Evolutionary conservation across 2,888 invertebrate species (phyloP).

Genomic region (Nysson spinosus): DNA sequence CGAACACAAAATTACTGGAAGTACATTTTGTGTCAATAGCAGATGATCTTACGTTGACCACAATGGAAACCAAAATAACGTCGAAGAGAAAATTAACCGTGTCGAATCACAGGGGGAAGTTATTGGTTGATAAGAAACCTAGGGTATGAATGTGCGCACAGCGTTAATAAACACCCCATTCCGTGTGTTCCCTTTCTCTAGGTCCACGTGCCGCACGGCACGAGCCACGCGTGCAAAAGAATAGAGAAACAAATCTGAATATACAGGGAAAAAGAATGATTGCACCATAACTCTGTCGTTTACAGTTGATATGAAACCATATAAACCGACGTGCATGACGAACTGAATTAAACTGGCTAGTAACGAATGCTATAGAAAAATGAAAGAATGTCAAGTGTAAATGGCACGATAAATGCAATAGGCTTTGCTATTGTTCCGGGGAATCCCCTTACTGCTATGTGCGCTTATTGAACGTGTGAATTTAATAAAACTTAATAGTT

Average conservation of each 20-base stretch:
- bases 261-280: constrained; percentile 32
- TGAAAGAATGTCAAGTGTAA: constrained; percentile 35
- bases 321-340: constrained; percentile 29
- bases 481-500: constrained; percentile 36
- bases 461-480: background rate
- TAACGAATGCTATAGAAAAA: constrained; percentile 34
- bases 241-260: constrained; percentile 26
- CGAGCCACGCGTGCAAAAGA: constrained; percentile 10
- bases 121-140: constrained; percentile 22
- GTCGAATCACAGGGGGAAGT: constrained; percentile 1
- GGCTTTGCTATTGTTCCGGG: background rate
- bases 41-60: too few species aligned
- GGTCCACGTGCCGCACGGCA: constrained; percentile 19
- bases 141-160: background rate
- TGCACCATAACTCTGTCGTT: constrained; percentile 27
- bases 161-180: constrained; percentile 31
- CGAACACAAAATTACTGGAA: constrained; percentile 7
- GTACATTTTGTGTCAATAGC: too few species aligned
- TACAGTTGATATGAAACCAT: constrained; percentile 16
- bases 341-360: constrained; percentile 34
- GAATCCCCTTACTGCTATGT: background rate
- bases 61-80: too few species aligned
- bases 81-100: too few species aligned
- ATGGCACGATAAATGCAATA: background rate
- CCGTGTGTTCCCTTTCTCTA: background rate